Evolutionary conservation across 2,113 vertebrate species (phyloP), one percentile per base, ranked within the genome.

Genomic region (Oplegnathus fasciatus): DNA sequence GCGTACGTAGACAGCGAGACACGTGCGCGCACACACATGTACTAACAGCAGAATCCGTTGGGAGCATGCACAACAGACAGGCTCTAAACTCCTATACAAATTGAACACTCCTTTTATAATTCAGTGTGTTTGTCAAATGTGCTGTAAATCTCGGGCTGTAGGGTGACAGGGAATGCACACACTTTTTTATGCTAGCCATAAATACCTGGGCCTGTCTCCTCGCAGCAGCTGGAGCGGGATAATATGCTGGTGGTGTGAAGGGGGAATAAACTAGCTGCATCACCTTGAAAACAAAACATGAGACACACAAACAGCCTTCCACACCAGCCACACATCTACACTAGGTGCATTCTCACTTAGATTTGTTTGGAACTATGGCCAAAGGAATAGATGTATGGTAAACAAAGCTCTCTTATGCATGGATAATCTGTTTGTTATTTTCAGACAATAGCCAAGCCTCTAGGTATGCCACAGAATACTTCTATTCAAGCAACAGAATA

Each of bases 1-100:
- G 81, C 61, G 67, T 37, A 55, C 83, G 42, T 75, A 85, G 86
- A 90, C 79, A 64, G 80, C 26, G 42, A 84, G 46, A 82, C 83
- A 68, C 82, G 54, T 26, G 64, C 54, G 11, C 88, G 2, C 87
- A 80, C 88, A 82, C 88, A 77, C 84, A 78, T 62, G 80, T 88
- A 80, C 89, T 70, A 88, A 87, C 84, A 82, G 89, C 79, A 66
- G 71, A 90, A 84, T 88, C 90, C 62, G 24, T 48, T n/a, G 86
- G 93, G 91, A 94, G 86, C 85, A 73, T 30, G 73, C 90, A 88
- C 82, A 89, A 83, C 93, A 92, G 92, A 87, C 91, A 92, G 84
- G 74, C 87, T 91, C 90, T 94, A 94, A 94, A 94, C 92, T 91
- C 93, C 85, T 85, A 89, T 92, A 93, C 92, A 94, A 94, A 96